phyloP scores from a whole-genome alignment of 2,797 vertebrate species.

The Ataeniobius toweri region DNA sequence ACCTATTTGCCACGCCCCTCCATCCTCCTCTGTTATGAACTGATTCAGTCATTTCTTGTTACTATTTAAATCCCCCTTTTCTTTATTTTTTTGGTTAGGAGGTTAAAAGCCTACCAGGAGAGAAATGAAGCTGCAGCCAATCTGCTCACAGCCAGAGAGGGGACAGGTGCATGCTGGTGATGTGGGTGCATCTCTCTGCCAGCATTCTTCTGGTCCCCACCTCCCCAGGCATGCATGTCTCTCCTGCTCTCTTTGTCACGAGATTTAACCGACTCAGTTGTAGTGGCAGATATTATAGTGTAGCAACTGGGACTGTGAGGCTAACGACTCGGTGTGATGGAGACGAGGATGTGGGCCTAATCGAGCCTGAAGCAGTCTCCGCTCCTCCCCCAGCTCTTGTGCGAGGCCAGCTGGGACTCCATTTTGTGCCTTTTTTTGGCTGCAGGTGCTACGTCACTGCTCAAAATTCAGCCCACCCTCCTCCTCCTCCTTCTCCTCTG shows the following conservation, averaged over 20 bases:
- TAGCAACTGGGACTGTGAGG: constrained; percentile 62
- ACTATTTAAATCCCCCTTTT: constrained; percentile 7
- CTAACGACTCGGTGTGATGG: constrained; percentile 61
- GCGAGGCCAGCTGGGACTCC: constrained; percentile 70
- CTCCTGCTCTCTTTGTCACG: constrained; percentile 17
- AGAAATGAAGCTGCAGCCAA: constrained; percentile 17
- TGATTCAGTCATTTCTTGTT: constrained; percentile 65
- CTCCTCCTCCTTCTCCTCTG: not conserved
- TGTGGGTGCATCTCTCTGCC: constrained; percentile 34
- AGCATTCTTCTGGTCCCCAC: constrained; percentile 30
- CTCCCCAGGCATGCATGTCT: constrained; percentile 56
- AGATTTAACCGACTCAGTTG: not conserved
- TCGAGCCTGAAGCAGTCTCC: constrained; percentile 66
- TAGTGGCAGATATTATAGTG: constrained; percentile 51
- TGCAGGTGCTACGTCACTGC: constrained; percentile 68
- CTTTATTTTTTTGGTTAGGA: not conserved
- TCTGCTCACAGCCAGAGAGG: constrained; percentile 40
- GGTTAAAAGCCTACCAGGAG: not conserved
- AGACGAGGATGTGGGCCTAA: constrained; percentile 66
- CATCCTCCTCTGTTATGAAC: constrained; percentile 36
- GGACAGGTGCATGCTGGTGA: constrained; percentile 62
- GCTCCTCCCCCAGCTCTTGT: constrained; percentile 50
- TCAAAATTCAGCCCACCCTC: constrained; percentile 14
- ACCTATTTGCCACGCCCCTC: constrained; percentile 47
- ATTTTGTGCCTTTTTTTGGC: constrained; percentile 62